Base-by-base conservation (phyloP, 1,140 invertebrate species). In the Macrobrachium rosenbergii region DNA sequence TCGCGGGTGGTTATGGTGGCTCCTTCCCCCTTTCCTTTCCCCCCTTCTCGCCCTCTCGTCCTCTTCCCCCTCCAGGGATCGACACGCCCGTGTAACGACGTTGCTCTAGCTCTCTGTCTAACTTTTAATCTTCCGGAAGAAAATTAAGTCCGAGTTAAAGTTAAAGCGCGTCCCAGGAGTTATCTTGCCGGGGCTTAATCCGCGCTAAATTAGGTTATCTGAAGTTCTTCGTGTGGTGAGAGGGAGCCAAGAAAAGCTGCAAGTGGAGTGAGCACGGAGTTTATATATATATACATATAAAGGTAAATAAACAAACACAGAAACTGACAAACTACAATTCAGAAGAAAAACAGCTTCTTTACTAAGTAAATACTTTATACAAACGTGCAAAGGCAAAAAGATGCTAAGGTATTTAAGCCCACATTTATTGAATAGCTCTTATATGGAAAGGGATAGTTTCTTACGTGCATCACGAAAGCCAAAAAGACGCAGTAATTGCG, bases 71-170 rank as follows among this genome's bases (percentile, higher is more conserved):
- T 60, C 23, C 59, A 8, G 60, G 78, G 60, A 17, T 0, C 11
- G 12, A 17, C 16, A 28, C 16, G 28, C 78, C 23, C 60, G 59
- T 62, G 17, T 80, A 80, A 80, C 62, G 37, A 80, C 19, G 59
- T 80, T 80, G 59, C 78, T 64, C 23, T 12, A 19, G 23, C 28
- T 80, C 78, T 80, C 45, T 67, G 58, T 58, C 82, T 84, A 84
- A 84, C 82, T 84, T 84, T 78, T 77, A 84, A 84, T 84, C 82
- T 84, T 67, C 45, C 73, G 45, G 23, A 64, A 58, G 73, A 84
- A 84, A 84, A 84, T 84, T 84, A 84, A 84, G 73, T 77, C 60
- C 12, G 60, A 78, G 69, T 75, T 83, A 60, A 45, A n/a, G 58
- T 76, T 58, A 75, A 60, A 59, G 82, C 72, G 58, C 60, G 28